Conservation (phyloP, 2,888 invertebrate species). For the Liopterus haemorrhoidalis region DNA sequence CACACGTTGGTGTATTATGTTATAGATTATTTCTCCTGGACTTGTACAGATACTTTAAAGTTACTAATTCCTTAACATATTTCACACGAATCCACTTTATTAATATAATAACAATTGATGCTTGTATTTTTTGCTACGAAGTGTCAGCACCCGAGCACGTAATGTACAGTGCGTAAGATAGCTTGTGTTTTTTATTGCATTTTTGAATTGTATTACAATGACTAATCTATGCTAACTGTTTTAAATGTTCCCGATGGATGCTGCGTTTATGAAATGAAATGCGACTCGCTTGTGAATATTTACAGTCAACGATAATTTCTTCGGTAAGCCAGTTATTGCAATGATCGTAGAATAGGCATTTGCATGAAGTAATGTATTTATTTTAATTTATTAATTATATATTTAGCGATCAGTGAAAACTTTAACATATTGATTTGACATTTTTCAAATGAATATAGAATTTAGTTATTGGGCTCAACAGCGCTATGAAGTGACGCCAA, state of each 20-base stretch:
- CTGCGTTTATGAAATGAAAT: conserved; percentile 27
- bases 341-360: not conserved
- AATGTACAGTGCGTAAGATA: no score
- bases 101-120: not conserved
- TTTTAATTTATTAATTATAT: not conserved
- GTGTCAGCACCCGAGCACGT: no score
- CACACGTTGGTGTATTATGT: no score
- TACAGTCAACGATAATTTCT: conserved; percentile 99
- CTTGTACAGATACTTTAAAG: no score
- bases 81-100: not conserved
- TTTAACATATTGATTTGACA: not conserved
- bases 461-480: no score
- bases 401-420: conserved; percentile 4
- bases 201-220: no score
- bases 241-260: conserved; percentile 6
- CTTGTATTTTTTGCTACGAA: no score
- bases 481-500: no score
- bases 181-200: no score
- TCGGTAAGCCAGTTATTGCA: conserved; percentile 73
- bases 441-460: conserved; percentile 1
- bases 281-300: conserved; percentile 30
- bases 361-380: not conserved
- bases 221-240: no score
- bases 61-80: not conserved
- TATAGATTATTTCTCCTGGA: no score